Percentiles rank a stretch among this genome's conserved stretches.
phyloP scores from a whole-genome alignment of 1,140 invertebrate genomes.

The Andricus grossulariae region DNA sequence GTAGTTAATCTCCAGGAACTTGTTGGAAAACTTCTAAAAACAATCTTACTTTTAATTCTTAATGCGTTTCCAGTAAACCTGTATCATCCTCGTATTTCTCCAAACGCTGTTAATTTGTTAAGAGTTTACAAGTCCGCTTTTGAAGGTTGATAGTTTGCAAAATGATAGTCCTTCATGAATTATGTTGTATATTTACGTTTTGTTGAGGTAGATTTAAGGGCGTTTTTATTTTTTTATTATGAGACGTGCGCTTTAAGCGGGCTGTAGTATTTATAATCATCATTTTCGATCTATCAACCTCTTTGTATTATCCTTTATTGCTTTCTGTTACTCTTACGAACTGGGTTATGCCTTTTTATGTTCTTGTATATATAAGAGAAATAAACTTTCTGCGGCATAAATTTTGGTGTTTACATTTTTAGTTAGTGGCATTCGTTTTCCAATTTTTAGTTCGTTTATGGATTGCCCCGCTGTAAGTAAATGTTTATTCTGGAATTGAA shows the following conservation, averaged over 20 bases:
- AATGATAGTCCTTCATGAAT: too few relatives aligned
- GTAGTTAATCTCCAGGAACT: slow-evolving; percentile 51
- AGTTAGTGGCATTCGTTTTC: too few relatives aligned
- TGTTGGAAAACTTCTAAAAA: background rate
- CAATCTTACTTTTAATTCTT: background rate
- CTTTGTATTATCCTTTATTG: slow-evolving; percentile 3
- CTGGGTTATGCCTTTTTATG: slow-evolving; percentile 3
- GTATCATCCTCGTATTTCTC: slow-evolving; percentile 3
- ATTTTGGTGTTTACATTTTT: slow-evolving; percentile 19
- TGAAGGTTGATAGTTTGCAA: too few relatives aligned
- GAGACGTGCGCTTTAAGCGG: background rate
- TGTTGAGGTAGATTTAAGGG: background rate
- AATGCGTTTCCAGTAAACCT: background rate
- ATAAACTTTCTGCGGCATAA: slow-evolving; percentile 10
- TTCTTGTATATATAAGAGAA: slow-evolving; percentile 12
- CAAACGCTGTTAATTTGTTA: slow-evolving; percentile 1
- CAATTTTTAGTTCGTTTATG: too few relatives aligned
- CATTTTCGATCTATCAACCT: background rate
- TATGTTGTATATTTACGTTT: background rate
- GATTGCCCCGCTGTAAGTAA: too few relatives aligned
- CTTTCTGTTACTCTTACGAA: background rate
- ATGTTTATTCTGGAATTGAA: too few relatives aligned
- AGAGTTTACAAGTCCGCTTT: background rate
- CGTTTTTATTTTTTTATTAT: slow-evolving; percentile 12
- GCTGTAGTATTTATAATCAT: background rate